Evolutionary conservation across 2,113 vertebrate genomes (phyloP), one percentile per base, ranked within the genome.

Genomic region (Colinus virginianus): DNA sequence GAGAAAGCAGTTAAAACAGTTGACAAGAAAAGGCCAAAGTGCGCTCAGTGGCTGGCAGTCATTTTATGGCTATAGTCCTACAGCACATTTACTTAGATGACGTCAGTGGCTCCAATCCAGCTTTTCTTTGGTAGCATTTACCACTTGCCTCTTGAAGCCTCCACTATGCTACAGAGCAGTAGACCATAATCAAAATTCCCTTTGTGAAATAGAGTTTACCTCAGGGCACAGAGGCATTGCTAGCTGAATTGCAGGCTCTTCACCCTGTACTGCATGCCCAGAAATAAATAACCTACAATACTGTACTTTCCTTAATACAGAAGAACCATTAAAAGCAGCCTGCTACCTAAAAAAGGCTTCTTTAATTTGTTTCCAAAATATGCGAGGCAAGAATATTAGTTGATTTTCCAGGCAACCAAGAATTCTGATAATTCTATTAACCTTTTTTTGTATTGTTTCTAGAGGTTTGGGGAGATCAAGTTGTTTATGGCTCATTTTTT

Each of bases 31-130:
- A 97, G 98, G 98, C 98, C 98, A 98, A 99, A 99, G 99, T 98
- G 98, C 98, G 97, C 97, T 98, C 97, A 51, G 97, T 97, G 97
- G 96, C 98, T 96, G 96, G 97, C 98, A 98, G 95, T 97, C 97
- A 97, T 98, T 98, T 98, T 98, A 98, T 98, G 98, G 98, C 97
- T 97, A 95, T 97, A 96, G 97, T 97, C 96, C 98, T 98, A 97
- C 98, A 97, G 96, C 98, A 98, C 98, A 98, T 99, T 99, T 98
- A 98, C 98, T 98, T 97, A 98, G 97, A 97, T 99, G 98, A 99
- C 98, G 98, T 99, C 98, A 99, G 98, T 98, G 98, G 98, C 98
- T 98, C 96, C 96, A 93, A 97, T 98, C 98, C 98, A 99, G 98
- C 96, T 98, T 98, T 98, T 97, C 97, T 98, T 98, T 98, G 97